Percentiles rank a stretch among this genome's conserved stretches.
Conservation (phyloP, 2,797 vertebrate species). For the Echeneis naucrates region DNA sequence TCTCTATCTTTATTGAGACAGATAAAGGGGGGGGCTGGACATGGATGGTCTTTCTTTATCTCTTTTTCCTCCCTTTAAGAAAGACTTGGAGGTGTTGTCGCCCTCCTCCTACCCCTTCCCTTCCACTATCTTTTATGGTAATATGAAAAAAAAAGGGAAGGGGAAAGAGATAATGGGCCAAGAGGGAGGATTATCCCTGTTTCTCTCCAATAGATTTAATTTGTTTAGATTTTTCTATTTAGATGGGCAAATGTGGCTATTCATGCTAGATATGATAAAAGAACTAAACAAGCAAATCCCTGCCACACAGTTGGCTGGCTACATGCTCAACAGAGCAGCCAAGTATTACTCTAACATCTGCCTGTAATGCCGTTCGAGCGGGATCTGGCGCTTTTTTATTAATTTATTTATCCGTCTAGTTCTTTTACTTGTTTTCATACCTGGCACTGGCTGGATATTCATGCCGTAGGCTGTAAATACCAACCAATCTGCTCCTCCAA, state of each 20-base stretch:
- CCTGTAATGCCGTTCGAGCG: conserved; percentile 44
- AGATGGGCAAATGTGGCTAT: conserved; percentile 66
- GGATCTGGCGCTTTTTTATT: conserved; percentile 41
- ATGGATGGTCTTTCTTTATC: conserved; percentile 41
- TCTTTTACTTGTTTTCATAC: conserved; percentile 36
- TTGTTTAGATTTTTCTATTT: conserved; percentile 77
- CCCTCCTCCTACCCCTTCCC: conserved; percentile 4
- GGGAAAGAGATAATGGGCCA: conserved; percentile 54
- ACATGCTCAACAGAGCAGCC: conserved; percentile 43
- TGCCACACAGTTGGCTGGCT: conserved; percentile 12
- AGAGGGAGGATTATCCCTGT: conserved; percentile 70
- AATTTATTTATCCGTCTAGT: conserved; percentile 31
- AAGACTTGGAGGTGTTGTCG: conserved; percentile 43
- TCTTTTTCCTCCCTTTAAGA: conserved; percentile 47
- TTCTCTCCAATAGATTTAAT: conserved; percentile 72
- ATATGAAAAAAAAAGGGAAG: conserved; percentile 45
- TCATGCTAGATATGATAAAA: conserved; percentile 58
- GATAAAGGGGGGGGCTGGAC: conserved; percentile 55
- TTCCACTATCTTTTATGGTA: conserved; percentile 58
- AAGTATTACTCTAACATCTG: conserved; percentile 58
- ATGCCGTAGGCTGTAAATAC: conserved; percentile 41
- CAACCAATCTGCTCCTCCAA: conserved; percentile 13
- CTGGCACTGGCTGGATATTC: conserved; percentile 13
- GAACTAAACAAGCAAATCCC: conserved; percentile 55
- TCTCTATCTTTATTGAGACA: conserved; percentile 70